These are phyloP conservation scores for Polymixis flavicincta DNA, from an alignment of 2,888 invertebrate genomes.

Conservation along the genomic window DNA sequence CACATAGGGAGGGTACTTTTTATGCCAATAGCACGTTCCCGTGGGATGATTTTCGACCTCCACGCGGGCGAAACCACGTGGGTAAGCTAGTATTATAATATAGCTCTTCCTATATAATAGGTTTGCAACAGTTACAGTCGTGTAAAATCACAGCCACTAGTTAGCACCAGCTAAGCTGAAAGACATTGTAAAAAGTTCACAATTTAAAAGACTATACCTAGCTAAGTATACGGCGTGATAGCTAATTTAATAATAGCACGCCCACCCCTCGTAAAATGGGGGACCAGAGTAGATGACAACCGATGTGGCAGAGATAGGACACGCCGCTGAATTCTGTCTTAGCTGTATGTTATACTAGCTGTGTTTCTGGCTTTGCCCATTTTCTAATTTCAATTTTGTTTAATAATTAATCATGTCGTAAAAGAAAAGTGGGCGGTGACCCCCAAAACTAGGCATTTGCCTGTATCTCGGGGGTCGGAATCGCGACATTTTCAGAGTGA, in stretches of 20 bases:
- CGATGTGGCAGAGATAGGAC: conserved; percentile 71
- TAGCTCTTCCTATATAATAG: neutral
- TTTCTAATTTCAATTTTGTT: neutral
- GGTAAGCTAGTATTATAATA: too few species aligned
- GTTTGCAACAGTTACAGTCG: neutral
- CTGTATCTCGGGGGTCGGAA: too few species aligned
- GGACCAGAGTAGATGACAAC: conserved; percentile 66
- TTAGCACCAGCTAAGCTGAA: neutral
- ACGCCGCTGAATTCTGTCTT: conserved; percentile 59
- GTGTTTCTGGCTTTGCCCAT: neutral
- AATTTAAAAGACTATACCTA: conserved; percentile 22
- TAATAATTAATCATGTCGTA: too few species aligned
- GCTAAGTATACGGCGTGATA: conserved; percentile 30
- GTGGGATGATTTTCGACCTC: too few species aligned
- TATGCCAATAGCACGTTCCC: too few species aligned
- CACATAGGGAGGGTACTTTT: too few species aligned
- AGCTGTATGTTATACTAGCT: conserved; percentile 16
- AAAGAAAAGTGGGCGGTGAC: too few species aligned
- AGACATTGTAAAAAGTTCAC: conserved; percentile 22
- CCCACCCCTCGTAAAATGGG: conserved; percentile 57
- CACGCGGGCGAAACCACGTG: too few species aligned
- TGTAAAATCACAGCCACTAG: neutral
- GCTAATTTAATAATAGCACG: conserved; percentile 61
- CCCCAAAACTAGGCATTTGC: too few species aligned
- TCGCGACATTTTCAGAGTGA: too few species aligned